Percentiles rank a stretch among this genome's conserved stretches.
These are phyloP conservation scores for Ibidorhyncha struthersii DNA, from an alignment of 2,113 vertebrate genomes.

Conservation along the genomic window DNA sequence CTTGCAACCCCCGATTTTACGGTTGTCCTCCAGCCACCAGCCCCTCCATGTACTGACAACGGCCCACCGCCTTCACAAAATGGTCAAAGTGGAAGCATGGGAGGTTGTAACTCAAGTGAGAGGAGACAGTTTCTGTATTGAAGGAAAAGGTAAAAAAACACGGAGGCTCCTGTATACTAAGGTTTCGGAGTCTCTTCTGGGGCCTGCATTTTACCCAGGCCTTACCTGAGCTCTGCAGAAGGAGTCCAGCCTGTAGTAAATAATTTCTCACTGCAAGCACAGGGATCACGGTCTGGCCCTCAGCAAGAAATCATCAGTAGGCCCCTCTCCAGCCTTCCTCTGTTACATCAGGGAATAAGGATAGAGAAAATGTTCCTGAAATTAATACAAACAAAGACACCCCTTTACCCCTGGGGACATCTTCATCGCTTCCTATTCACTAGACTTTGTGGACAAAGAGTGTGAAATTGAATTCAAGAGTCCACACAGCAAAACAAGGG, in stretches of 20 bases:
- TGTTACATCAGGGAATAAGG: neutral
- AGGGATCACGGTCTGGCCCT: neutral
- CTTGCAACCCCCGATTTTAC: neutral
- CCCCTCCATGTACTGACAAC: neutral
- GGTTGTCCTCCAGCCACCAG: neutral
- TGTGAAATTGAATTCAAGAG: constrained; percentile 69
- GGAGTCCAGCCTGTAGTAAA: neutral
- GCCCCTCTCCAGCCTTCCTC: neutral
- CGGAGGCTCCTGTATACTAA: neutral
- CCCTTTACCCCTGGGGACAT: neutral
- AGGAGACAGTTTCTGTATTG: neutral
- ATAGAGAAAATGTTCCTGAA: neutral
- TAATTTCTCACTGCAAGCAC: neutral
- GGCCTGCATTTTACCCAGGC: neutral
- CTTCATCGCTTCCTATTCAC: constrained; percentile 18
- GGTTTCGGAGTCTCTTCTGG: neutral
- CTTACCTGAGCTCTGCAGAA: neutral
- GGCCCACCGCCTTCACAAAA: neutral
- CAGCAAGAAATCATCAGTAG: neutral
- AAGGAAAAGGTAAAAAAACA: neutral
- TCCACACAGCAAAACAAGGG: constrained; percentile 48
- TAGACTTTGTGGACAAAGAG: constrained; percentile 29
- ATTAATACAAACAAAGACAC: constrained; percentile 34
- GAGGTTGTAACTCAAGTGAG: neutral
- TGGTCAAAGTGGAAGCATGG: neutral